Base-by-base conservation (phyloP, 1,140 invertebrate genomes). In the Diploscapter pachys region DNA sequence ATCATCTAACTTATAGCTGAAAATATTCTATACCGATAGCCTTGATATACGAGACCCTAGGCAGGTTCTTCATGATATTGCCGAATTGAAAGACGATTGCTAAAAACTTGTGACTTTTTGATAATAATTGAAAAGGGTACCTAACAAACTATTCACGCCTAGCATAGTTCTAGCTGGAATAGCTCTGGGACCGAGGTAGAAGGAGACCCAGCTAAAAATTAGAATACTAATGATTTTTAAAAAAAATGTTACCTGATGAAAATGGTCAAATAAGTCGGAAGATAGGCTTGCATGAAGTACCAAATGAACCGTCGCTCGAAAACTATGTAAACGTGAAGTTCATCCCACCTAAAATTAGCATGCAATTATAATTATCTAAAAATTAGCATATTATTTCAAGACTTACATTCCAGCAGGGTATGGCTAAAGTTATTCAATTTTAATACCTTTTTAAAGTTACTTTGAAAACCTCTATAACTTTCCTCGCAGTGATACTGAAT, bases 71-170 rank as follows among this genome's bases (percentile, higher is more conserved):
- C 83, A 84, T 84, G 64, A 84, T 85, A 63, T 85, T 84, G 51
- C 83, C 84, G 65, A 84, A 84, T 72, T 83, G 80, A 52, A 84
- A 84, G 6, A 85, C 82, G 70, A 84, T 85, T 3, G 83, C 83
- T 53, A 82, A 31, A 31, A 31, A 31, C 31, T 1, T 31, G 31
- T 31, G 31, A 31, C 31, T 31, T 31, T 31, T 31, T 31, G 31
- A 31, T 31, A 31, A 31, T 31, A 31, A 31, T 31, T 31, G 31
- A 31, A 31, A 31, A 31, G 31, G 31, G 31, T 31, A 31, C 31
- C 31, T 31, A 31, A 56, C 31, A 82, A 72, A 55, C 71, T 77
- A 62, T 85, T 83, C 4, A 85, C 83, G 5, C 85, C 84, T 5
- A 85, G 76, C 84, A 86, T 85, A 8, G 83, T 85, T 55, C 83